Conservation (phyloP, 2,888 invertebrate genomes). For the Lissocephala sabroskyi region DNA sequence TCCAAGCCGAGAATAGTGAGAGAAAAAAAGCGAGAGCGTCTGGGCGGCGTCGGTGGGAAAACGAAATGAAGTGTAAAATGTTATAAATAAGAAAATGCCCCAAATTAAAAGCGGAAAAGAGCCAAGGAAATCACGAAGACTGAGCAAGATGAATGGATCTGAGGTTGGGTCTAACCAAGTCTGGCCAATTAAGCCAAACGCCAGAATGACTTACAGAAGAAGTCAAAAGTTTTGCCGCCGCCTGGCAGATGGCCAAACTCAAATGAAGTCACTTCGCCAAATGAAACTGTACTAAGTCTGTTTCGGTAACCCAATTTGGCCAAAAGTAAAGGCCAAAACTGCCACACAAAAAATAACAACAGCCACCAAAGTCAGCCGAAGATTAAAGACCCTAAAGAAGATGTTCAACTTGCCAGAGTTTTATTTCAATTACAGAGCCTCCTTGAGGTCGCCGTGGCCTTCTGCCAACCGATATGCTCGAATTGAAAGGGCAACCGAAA, state of each 20-base stretch:
- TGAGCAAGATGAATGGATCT: conserved; percentile 18
- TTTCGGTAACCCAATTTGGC: not conserved
- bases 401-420: no score
- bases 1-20: not conserved
- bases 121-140: not conserved
- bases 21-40: conserved; percentile 1
- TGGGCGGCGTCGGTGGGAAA: conserved; percentile 7
- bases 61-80: conserved; percentile 49
- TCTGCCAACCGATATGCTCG: no score
- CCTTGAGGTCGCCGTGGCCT: no score
- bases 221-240: not conserved
- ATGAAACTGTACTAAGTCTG: conserved; percentile 1
- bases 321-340: not conserved
- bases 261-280: not conserved
- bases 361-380: no score
- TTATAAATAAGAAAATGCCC: conserved; percentile 49
- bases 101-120: conserved; percentile 46
- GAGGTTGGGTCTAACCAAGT: not conserved
- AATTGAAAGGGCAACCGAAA: no score
- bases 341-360: conserved; percentile 1
- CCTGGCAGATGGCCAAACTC: conserved; percentile 26
- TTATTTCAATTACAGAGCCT: no score
- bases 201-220: no score
- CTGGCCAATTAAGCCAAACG: not conserved
- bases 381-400: no score